A percentile compares a stretch with the other conserved stretches of the same genome.
These are phyloP conservation scores for Philhelius pedissequus DNA, from an alignment of 2,888 invertebrate genomes.

Conservation along the genomic window DNA sequence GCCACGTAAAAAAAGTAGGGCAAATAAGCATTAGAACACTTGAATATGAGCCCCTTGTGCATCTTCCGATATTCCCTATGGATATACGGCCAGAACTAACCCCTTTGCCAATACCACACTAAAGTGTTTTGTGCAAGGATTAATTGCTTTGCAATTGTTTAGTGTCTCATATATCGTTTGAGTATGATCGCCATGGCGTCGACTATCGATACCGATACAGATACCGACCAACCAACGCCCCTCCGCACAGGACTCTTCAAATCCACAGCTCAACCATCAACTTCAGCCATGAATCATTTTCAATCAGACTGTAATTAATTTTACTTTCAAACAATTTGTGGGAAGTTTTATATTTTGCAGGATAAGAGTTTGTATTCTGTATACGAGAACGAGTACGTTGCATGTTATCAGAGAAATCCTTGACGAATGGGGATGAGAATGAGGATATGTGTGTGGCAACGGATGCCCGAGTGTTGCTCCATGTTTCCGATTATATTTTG, in stretches of 20 bases:
- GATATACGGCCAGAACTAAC: background rate
- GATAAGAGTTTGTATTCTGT: background rate
- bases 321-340: constrained; percentile 63
- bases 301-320: constrained; percentile 66
- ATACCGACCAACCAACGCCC: too few species aligned
- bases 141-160: constrained; percentile 64
- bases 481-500: constrained; percentile 44
- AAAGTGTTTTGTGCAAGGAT: constrained; percentile 59
- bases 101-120: constrained; percentile 19
- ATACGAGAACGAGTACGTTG: too few species aligned
- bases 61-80: background rate
- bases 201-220: background rate
- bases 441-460: background rate
- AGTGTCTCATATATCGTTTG: constrained; percentile 27
- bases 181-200: background rate
- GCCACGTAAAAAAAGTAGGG: background rate
- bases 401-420: constrained; percentile 27
- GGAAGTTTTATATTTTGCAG: constrained; percentile 49
- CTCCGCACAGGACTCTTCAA: background rate
- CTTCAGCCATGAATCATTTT: constrained; percentile 59
- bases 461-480: constrained; percentile 21
- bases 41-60: background rate
- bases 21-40: constrained; percentile 17
- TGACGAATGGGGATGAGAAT: background rate
- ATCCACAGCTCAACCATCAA: constrained; percentile 36